Conservation (phyloP, 1,140 invertebrate genomes). For the Catajapyx aquilonaris region DNA sequence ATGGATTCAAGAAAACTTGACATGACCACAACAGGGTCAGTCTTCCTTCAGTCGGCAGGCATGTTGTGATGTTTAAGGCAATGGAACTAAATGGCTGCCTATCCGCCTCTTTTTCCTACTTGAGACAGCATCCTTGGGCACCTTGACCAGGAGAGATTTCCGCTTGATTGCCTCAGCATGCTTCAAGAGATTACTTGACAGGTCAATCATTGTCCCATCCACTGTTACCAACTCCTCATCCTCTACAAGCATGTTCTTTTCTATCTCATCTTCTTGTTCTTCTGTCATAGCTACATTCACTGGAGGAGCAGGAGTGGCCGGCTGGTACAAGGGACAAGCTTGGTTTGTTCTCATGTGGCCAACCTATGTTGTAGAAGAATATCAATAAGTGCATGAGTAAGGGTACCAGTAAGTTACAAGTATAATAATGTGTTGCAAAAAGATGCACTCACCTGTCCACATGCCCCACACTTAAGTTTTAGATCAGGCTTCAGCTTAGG, state of each 20-base stretch:
- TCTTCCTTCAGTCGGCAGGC: conserved; percentile 76
- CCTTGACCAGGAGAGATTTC: conserved; percentile 57
- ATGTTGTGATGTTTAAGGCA: conserved; percentile 74
- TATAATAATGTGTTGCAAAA: no score
- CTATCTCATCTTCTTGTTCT: conserved; percentile 61
- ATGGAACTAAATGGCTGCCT: conserved; percentile 62
- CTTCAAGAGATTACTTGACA: conserved; percentile 61
- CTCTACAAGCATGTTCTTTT: conserved; percentile 49
- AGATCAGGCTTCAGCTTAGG: conserved; percentile 72
- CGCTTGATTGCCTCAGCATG: conserved; percentile 61
- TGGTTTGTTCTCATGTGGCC: conserved; percentile 85
- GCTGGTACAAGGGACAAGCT: conserved; percentile 81
- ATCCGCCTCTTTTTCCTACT: conserved; percentile 39
- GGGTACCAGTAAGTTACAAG: no score
- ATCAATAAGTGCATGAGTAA: no score
- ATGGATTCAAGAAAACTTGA: conserved; percentile 83
- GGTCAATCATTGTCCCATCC: conserved; percentile 71
- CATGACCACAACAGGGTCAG: conserved; percentile 88
- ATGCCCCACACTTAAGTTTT: conserved; percentile 87
- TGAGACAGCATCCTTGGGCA: conserved; percentile 50
- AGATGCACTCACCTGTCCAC: conserved; percentile 77
- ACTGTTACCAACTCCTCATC: conserved; percentile 70
- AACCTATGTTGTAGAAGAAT: no score
- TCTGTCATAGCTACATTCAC: conserved; percentile 56
- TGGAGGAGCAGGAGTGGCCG: conserved; percentile 32